phyloP scores from a whole-genome alignment of 2,113 vertebrate genomes.

The Campylorhamphus procurvoides region DNA sequence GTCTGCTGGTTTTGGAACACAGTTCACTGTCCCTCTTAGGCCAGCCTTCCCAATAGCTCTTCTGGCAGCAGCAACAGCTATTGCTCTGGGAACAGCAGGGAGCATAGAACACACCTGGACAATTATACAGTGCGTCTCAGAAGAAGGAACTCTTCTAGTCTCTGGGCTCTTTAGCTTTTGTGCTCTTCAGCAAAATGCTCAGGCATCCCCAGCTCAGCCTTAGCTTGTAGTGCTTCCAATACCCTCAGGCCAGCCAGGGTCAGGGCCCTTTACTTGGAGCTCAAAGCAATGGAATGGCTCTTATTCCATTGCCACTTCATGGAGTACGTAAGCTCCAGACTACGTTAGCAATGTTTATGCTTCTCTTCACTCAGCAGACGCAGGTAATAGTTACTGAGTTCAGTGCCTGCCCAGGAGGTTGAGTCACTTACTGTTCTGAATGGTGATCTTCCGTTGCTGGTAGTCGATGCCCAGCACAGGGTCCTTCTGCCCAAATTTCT shows the following conservation, averaged over 20 bases:
- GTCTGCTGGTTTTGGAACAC: neutral
- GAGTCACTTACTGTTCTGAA: slow-evolving; percentile 88
- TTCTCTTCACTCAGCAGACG: neutral
- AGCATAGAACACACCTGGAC: neutral
- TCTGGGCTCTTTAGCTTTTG: neutral
- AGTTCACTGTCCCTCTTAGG: neutral
- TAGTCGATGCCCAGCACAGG: slow-evolving; percentile 87
- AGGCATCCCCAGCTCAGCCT: neutral
- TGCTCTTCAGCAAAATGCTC: neutral
- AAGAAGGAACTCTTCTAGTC: neutral
- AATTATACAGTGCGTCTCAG: neutral
- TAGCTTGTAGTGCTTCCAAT: neutral
- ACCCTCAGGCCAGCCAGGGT: neutral
- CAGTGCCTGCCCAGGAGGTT: neutral
- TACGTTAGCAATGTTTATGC: neutral
- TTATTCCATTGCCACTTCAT: neutral
- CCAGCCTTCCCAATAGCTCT: neutral
- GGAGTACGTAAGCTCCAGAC: neutral
- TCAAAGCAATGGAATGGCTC: neutral
- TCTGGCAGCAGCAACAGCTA: neutral
- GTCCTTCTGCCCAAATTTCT: slow-evolving; percentile 84
- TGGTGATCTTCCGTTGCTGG: slow-evolving; percentile 87
- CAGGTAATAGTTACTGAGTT: neutral
- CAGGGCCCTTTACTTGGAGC: neutral
- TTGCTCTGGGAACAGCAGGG: neutral